A percentile compares a stretch with the other conserved stretches of the same genome.
Evolutionary conservation across 2,888 invertebrate genomes (phyloP).

Genomic region (Margaritifera margaritifera): DNA sequence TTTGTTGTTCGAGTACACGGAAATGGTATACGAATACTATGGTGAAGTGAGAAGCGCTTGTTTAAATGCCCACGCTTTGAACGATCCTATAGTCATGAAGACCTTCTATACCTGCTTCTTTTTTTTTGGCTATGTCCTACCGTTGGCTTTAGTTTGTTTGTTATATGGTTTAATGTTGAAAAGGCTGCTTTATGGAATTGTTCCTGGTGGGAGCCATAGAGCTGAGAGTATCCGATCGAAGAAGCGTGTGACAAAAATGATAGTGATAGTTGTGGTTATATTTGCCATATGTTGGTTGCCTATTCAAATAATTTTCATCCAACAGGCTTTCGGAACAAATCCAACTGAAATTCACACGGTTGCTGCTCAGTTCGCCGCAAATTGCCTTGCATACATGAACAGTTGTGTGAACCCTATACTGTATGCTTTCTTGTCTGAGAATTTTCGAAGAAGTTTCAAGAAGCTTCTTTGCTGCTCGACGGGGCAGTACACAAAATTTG

Average conservation of each 20-base stretch:
- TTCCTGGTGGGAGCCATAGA: constrained; percentile 81
- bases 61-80: constrained; percentile 35
- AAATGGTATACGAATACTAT: constrained; percentile 70
- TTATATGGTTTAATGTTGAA: constrained; percentile 92
- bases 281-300: constrained; percentile 97
- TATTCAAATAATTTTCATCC: constrained; percentile 82
- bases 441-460: constrained; percentile 91
- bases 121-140: constrained; percentile 89
- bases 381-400: constrained; percentile 86
- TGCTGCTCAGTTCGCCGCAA: constrained; percentile 68
- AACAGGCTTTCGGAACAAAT: constrained; percentile 84
- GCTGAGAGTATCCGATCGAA: constrained; percentile 88
- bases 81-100: constrained; percentile 15
- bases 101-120: constrained; percentile 77
- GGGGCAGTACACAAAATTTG: constrained; percentile 45
- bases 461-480: constrained; percentile 68
- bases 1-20: constrained; percentile 58
- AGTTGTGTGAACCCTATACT: constrained; percentile 95
- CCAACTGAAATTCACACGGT: constrained; percentile 77
- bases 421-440: constrained; percentile 94
- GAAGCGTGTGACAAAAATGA: constrained; percentile 92
- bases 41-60: constrained; percentile 61
- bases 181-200: constrained; percentile 86
- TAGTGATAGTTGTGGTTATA: constrained; percentile 90
- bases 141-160: constrained; percentile 87